A percentile compares a stretch with the other conserved stretches of the same genome.
These are phyloP conservation scores for Pseudochaenichthys georgianus DNA, from an alignment of 2,797 vertebrate species.

Conservation along the genomic window DNA sequence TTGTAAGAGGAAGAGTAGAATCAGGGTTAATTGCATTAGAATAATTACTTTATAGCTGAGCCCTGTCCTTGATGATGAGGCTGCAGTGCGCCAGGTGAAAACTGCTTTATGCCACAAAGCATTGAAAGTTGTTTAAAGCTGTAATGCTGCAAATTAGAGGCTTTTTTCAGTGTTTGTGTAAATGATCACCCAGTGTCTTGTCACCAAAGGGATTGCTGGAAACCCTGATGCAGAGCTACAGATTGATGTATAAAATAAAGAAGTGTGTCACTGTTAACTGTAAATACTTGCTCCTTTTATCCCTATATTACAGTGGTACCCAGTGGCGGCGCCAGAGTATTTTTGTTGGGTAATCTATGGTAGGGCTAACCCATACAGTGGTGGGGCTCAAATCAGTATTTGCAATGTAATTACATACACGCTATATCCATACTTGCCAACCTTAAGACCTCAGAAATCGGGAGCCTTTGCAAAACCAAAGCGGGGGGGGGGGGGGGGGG, in stretches of 20 bases:
- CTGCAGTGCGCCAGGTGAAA: slow-evolving; percentile 51
- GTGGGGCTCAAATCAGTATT: no score
- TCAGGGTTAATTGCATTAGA: slow-evolving; percentile 80
- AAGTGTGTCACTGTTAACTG: background rate
- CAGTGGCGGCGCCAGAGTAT: no score
- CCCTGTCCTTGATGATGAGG: slow-evolving; percentile 33
- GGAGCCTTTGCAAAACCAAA: no score
- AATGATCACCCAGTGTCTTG: background rate
- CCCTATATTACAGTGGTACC: background rate
- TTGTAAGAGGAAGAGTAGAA: slow-evolving; percentile 56
- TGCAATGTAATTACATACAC: no score
- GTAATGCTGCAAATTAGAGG: background rate
- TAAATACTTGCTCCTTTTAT: slow-evolving; percentile 8
- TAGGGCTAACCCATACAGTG: no score
- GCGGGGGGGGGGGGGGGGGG: no score
- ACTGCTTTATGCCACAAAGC: slow-evolving; percentile 24
- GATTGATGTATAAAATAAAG: background rate
- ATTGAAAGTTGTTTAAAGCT: slow-evolving; percentile 28
- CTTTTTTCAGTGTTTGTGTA: slow-evolving; percentile 1
- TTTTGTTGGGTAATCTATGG: no score
- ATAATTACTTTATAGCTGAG: slow-evolving; percentile 77
- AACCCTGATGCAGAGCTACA: background rate
- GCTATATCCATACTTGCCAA: no score
- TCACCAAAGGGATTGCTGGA: background rate
- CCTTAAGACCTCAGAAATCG: no score